Evolutionary conservation across 2,888 invertebrate genomes (phyloP).

Genomic region (Drosophila formosana): DNA sequence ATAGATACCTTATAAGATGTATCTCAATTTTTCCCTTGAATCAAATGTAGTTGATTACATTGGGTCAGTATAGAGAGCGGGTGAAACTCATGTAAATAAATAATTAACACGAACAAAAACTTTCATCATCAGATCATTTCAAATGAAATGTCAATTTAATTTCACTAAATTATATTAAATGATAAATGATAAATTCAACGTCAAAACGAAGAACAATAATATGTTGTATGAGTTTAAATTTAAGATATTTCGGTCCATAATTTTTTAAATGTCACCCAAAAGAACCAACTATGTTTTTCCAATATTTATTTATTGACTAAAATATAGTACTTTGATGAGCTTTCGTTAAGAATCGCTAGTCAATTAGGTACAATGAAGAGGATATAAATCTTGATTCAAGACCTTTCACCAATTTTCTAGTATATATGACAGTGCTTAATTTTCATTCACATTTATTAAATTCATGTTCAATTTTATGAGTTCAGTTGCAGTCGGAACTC

Average conservation of each 20-base stretch:
- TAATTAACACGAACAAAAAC: neutral
- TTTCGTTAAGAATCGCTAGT: conserved; percentile 11
- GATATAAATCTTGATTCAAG: conserved; percentile 2
- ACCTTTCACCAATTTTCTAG: neutral
- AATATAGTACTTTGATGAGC: neutral
- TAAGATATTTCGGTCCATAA: neutral
- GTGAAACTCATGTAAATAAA: neutral
- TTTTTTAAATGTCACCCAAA: neutral
- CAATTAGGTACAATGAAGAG: neutral
- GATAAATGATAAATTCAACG: neutral
- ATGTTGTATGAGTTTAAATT: neutral
- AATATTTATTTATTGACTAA: neutral
- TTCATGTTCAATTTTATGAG: neutral
- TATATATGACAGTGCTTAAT: neutral
- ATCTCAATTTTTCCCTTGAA: neutral
- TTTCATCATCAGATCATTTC: neutral
- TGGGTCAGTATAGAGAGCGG: neutral
- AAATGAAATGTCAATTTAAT: neutral
- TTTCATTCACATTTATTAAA: neutral
- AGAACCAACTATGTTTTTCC: neutral
- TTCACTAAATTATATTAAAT: neutral
- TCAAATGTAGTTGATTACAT: neutral
- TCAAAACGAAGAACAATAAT: neutral
- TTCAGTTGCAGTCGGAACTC: neutral
- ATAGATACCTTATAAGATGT: no score